A percentile compares a stretch with the other conserved stretches of the same genome.
Conservation (phyloP, 2,888 invertebrate genomes). For the Patella depressa region DNA sequence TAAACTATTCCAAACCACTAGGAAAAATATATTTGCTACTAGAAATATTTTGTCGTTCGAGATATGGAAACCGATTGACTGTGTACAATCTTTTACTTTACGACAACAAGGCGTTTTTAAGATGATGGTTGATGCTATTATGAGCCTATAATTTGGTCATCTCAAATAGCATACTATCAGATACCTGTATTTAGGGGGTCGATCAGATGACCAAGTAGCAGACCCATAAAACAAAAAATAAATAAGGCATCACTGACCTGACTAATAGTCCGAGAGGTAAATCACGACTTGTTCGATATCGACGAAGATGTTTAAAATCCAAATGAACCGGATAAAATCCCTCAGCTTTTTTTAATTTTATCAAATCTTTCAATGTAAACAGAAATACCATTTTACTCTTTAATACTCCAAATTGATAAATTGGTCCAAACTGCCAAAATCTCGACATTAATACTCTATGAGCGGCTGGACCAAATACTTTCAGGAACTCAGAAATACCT, state of each 20-base stretch:
- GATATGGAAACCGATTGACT: too few relatives aligned
- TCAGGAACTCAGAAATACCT: conserved; percentile 35
- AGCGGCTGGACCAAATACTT: conserved; percentile 37
- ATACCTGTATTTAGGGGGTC: too few relatives aligned
- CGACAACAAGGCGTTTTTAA: too few relatives aligned
- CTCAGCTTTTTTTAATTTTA: conserved; percentile 36
- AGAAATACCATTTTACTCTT: conserved; percentile 40
- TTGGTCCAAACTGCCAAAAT: conserved; percentile 28
- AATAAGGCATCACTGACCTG: conserved; percentile 30
- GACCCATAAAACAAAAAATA: too few relatives aligned
- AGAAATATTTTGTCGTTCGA: too few relatives aligned
- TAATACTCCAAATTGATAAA: conserved; percentile 37
- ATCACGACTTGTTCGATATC: conserved; percentile 35
- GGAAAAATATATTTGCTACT: too few relatives aligned
- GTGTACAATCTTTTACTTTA: too few relatives aligned
- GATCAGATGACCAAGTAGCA: too few relatives aligned
- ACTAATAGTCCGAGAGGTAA: conserved; percentile 39
- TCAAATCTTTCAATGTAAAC: conserved; percentile 37
- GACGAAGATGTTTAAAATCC: conserved; percentile 40
- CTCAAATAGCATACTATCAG: too few relatives aligned
- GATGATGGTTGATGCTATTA: too few relatives aligned
- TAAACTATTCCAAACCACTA: too few relatives aligned
- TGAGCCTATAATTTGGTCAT: too few relatives aligned
- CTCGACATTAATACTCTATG: conserved; percentile 34
- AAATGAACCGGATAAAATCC: conserved; percentile 41